Base-by-base conservation (phyloP, 92 coral and sea anemone genomes). In the Palythoa grandiflora region DNA sequence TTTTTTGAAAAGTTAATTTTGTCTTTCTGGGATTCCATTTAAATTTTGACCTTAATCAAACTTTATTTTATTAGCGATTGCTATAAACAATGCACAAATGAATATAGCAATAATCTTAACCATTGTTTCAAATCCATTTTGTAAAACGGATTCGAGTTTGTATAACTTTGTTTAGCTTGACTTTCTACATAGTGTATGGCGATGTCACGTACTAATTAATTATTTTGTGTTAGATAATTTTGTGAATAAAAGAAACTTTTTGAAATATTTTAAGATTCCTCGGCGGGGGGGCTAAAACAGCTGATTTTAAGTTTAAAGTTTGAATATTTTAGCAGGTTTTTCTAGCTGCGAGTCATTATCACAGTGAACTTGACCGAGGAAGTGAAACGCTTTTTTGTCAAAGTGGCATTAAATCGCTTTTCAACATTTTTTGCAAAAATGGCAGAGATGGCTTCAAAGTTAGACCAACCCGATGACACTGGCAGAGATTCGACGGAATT, bases 401-500 rank as follows among this genome's bases (percentile, higher is more conserved):
- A 81, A 66, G 39, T 28, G 6, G 12, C 38, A 40, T 66, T 74
- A 44, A 51, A 66, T 48, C 38, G 44, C 75, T 50, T 38, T 81
- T 63, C 36, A 48, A 9, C 12, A 11, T 36, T 19, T 80, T 80
- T 80, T 50, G 20, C 14, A 75, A 66, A 63, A 81, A 81, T 81
- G 86, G 86, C 44, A 20, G 75, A 66, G 11, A 47, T 37, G 8
- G 44, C 63, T 15, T 8, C 75, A 44, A 65, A 47, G 53, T 28
- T 19, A 11, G 60, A 66, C 14, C 39, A 44, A 12, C 9, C 12
- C 21, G 38, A 20, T 77, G 77, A 63, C 17, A 28, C 28, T 28
- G 28, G 28, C 28, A 83, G 65, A 19, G 91, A 88, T 0, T 75
- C 91, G 21, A 83, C 86, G 0, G 93, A 91, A 40, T 20, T 83